Base-by-base conservation (phyloP, 2,888 invertebrate genomes). In the Thyatira batis region DNA sequence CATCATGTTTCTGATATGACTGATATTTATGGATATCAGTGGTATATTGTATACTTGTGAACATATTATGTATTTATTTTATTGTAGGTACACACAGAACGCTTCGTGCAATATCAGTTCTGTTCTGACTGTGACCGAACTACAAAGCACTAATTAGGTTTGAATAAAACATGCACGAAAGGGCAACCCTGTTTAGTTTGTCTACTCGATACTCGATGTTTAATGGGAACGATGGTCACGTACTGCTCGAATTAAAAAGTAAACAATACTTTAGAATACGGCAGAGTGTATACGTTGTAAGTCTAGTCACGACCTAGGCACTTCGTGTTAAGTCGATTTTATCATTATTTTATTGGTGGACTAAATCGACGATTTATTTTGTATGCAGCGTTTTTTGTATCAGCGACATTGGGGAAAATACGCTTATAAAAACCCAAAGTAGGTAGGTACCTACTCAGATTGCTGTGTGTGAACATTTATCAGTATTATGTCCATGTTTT, bases 91-190 rank as follows among this genome's bases (percentile, higher is more conserved):
- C n/a, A n/a, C n/a, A n/a, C n/a, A 1, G 39, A 17, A 39, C 8
- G 17, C 17, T 39, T 39, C 39, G 39, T 39, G 39, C 17, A 27
- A n/a, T 28, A 28, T 28, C 28, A 28, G 23, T 23, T 23, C 45
- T 17, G 23, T 23, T 23, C 45, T 17, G 27, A 23, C 27, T 23
- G 23, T 43, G 43, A 39, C 23, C 21, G 43, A 39, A 17, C 43
- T 50, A 21, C 44, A 10, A 21, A 25, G 25, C 21, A 43, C 43
- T 27, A 50, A 50, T 50, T 50, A 50, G 58, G 17, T 48, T 48
- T 66, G 62, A 57, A 62, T 62, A 61, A 66, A 59, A 55, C 58
- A 64, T 52, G 50, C 55, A 43, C 54, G 49, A 61, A 58, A 64
- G 58, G 64, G 66, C 64, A 64, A 53, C 27, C 48, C n/a, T 51